Conservation (phyloP, 2,113 vertebrate genomes). For the Ochotona curzoniae region DNA sequence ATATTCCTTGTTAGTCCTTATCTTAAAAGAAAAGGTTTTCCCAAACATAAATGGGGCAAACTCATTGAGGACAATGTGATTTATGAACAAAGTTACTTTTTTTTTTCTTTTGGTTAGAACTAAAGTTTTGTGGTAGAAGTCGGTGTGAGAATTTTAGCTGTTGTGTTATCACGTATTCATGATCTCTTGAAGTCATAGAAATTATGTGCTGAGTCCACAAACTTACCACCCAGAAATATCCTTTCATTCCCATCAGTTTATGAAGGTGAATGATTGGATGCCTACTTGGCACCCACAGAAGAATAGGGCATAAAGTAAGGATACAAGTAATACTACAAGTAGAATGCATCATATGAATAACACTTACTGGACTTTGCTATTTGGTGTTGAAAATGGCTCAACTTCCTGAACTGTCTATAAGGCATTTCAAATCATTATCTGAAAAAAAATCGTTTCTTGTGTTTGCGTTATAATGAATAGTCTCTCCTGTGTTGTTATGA, state of each 20-base stretch:
- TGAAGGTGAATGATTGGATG: too few relatives aligned
- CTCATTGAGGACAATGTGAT: neutral
- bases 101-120: neutral
- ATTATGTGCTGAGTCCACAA: too few relatives aligned
- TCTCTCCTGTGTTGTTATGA: neutral
- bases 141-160: neutral
- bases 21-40: neutral
- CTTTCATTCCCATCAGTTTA: too few relatives aligned
- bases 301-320: too few relatives aligned
- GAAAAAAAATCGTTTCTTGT: neutral
- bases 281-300: too few relatives aligned
- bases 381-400: neutral
- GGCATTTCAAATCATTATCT: neutral
- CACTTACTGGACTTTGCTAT: neutral
- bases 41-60: neutral
- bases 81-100: neutral
- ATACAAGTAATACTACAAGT: too few relatives aligned
- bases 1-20: constrained; percentile 44
- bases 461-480: neutral
- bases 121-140: neutral
- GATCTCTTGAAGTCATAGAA: too few relatives aligned
- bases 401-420: neutral
- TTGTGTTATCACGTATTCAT: too few relatives aligned
- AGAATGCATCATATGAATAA: neutral
- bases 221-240: too few relatives aligned